phyloP scores from a whole-genome alignment of 1,140 invertebrate species.

The Frieseomelitta varia region DNA sequence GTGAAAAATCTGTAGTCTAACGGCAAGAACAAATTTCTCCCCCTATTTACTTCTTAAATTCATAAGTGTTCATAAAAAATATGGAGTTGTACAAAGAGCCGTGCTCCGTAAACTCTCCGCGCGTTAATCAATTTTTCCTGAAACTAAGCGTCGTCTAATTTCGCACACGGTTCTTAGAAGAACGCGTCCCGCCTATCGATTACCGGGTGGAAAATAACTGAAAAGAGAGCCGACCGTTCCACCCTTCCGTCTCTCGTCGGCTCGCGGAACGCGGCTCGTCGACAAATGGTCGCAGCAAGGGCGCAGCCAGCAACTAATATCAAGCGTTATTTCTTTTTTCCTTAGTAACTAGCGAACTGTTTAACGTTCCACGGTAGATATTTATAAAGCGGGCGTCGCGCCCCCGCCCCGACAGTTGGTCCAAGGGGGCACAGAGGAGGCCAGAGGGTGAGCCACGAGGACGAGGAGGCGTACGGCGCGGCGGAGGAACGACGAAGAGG shows the following conservation, averaged over 20 bases:
- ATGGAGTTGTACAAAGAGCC: too few relatives aligned
- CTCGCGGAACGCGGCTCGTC: neutral
- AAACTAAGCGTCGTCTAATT: neutral
- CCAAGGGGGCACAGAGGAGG: slow-evolving; percentile 34
- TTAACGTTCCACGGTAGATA: slow-evolving; percentile 75
- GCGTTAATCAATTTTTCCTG: too few relatives aligned
- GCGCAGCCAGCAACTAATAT: slow-evolving; percentile 40
- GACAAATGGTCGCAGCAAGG: slow-evolving; percentile 23
- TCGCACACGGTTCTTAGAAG: neutral
- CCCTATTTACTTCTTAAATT: too few relatives aligned
- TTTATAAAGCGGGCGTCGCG: slow-evolving; percentile 73
- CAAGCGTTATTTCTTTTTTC: slow-evolving; percentile 65
- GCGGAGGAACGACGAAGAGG: slow-evolving; percentile 6
- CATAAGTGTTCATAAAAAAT: too few relatives aligned
- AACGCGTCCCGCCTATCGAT: neutral
- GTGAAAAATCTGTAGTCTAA: too few relatives aligned
- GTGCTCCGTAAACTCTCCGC: too few relatives aligned
- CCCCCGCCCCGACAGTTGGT: slow-evolving; percentile 53
- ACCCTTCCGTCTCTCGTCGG: neutral
- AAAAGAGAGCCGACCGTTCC: neutral
- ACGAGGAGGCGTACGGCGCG: neutral
- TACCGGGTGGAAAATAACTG: neutral
- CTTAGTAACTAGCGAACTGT: slow-evolving; percentile 71
- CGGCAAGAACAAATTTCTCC: too few relatives aligned
- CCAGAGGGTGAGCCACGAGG: neutral